These are phyloP conservation scores for Chloroceryle inda DNA, from an alignment of 2,797 vertebrate genomes.

Conservation along the genomic window DNA sequence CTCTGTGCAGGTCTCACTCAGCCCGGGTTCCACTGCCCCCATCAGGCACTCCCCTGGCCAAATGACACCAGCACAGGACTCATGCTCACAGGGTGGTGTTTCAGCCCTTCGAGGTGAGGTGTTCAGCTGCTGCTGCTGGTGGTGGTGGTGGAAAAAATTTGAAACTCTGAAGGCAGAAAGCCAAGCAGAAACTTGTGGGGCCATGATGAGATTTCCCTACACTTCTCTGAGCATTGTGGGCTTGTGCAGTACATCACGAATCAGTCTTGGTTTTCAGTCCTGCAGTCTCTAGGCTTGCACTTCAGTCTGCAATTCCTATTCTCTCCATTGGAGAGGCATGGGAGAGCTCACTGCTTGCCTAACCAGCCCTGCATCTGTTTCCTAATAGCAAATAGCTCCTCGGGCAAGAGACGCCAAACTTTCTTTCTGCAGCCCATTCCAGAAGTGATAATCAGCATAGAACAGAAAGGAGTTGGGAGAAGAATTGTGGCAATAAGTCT, in stretches of 20 bases:
- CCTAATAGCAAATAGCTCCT: background rate
- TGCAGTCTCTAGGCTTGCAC: background rate
- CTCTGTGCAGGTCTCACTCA: background rate
- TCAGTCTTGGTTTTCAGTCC: background rate
- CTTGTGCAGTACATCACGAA: background rate
- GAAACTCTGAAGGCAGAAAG: background rate
- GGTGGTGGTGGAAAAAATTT: background rate
- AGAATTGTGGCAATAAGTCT: background rate
- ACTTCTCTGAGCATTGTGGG: background rate
- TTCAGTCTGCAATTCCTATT: background rate
- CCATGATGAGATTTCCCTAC: background rate
- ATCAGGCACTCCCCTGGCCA: background rate
- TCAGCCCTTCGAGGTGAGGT: background rate
- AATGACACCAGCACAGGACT: no score
- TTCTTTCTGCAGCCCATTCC: background rate
- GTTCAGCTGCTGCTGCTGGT: background rate
- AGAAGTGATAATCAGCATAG: background rate
- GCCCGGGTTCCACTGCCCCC: background rate
- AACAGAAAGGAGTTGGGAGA: background rate
- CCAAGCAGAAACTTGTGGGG: background rate
- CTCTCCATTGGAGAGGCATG: background rate
- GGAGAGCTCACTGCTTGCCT: background rate
- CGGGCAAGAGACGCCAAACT: background rate
- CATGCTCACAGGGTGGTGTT: background rate
- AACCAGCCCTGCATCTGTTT: background rate